phyloP scores from a whole-genome alignment of 2,888 invertebrate species.

The Oxycera nigricornis region DNA sequence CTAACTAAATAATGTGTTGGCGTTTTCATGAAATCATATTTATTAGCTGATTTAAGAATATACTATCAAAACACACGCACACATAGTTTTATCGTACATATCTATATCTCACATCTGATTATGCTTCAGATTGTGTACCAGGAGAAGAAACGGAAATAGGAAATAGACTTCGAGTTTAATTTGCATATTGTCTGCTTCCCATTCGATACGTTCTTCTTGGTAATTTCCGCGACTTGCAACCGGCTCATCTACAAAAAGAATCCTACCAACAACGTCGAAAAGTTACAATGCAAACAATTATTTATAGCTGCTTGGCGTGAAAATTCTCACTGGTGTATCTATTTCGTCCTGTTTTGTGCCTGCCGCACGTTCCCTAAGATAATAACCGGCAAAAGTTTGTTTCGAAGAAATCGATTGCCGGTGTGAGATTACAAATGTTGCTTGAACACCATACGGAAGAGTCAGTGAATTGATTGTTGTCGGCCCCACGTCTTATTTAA shows the following conservation, averaged over 20 bases:
- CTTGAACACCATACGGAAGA: slow-evolving; percentile 26
- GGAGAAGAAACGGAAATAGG: slow-evolving; percentile 11
- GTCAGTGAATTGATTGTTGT: slow-evolving; percentile 25
- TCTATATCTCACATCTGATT: slow-evolving; percentile 1
- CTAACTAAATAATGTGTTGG: no score
- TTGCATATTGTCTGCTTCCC: slow-evolving; percentile 32
- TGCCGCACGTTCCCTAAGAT: neutral
- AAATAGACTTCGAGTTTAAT: slow-evolving; percentile 19
- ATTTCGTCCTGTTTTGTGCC: neutral
- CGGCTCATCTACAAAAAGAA: neutral
- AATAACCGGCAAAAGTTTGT: slow-evolving; percentile 32
- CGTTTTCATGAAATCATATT: no score
- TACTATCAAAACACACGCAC: no score
- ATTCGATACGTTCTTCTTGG: slow-evolving; percentile 16
- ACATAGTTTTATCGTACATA: no score
- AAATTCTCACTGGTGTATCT: neutral
- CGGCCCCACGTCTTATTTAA: slow-evolving; percentile 8
- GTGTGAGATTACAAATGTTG: slow-evolving; percentile 38
- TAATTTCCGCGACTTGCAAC: slow-evolving; percentile 31
- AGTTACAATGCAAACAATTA: slow-evolving; percentile 22
- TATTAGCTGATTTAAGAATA: no score
- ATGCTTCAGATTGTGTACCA: neutral
- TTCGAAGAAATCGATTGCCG: slow-evolving; percentile 31
- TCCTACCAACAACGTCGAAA: neutral
- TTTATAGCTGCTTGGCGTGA: slow-evolving; percentile 3